These are phyloP conservation scores for Periophthalmus modestus DNA, from an alignment of 2,113 vertebrate species.

Conservation along the genomic window DNA sequence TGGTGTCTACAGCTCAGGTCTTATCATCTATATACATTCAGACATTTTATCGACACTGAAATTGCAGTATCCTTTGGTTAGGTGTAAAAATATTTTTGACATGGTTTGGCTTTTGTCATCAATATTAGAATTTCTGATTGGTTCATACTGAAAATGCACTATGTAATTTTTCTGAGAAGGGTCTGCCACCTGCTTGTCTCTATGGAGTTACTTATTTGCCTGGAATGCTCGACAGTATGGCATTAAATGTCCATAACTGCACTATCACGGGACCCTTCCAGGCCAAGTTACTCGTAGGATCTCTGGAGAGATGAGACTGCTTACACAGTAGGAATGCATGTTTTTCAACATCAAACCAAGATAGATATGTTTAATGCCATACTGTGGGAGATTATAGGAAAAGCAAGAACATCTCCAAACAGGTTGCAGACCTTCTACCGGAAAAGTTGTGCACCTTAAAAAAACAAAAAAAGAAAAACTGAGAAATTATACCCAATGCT, in stretches of 20 bases:
- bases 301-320: not conserved
- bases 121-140: not conserved
- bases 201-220: not conserved
- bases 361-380: too few species aligned
- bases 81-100: constrained; percentile 7
- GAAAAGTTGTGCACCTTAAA: not conserved
- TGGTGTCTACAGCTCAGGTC: constrained; percentile 62
- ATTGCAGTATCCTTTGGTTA: constrained; percentile 56
- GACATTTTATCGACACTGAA: not conserved
- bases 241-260: not conserved
- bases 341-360: not conserved
- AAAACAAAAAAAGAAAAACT: not conserved
- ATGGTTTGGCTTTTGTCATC: constrained; percentile 37
- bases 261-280: too few species aligned
- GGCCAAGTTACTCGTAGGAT: too few species aligned
- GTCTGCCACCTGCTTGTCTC: not conserved
- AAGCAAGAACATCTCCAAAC: constrained; percentile 5
- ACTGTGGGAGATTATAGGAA: not conserved
- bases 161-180: not conserved
- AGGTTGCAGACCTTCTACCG: not conserved
- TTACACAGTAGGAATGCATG: not conserved
- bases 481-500: not conserved
- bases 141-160: not conserved
- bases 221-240: not conserved
- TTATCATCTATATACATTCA: constrained; percentile 46